These are phyloP conservation scores for Latheticus oryzae DNA, from an alignment of 2,888 invertebrate species.

Conservation along the genomic window DNA sequence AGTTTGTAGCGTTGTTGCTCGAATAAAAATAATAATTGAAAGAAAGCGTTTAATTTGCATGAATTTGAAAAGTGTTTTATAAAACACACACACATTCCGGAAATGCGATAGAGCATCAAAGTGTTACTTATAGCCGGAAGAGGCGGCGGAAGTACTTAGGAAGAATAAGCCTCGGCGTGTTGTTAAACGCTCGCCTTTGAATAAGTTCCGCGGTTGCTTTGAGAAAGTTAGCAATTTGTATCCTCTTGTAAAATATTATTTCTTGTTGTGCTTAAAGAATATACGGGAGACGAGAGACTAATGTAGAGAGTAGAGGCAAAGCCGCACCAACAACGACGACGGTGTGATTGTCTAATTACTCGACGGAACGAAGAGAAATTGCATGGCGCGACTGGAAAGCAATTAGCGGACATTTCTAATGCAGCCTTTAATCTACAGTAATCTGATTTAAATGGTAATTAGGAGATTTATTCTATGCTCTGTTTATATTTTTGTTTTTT, in stretches of 20 bases:
- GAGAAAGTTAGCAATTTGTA: slow-evolving; percentile 59
- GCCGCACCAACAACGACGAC: slow-evolving; percentile 22
- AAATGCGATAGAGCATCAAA: slow-evolving; percentile 49
- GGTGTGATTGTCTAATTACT: slow-evolving; percentile 35
- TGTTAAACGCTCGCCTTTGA: slow-evolving; percentile 53
- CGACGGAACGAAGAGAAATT: slow-evolving; percentile 26
- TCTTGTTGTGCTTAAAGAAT: slow-evolving; percentile 42
- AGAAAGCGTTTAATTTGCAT: slow-evolving; percentile 22
- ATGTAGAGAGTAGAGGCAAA: slow-evolving; percentile 20
- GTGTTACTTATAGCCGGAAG: slow-evolving; percentile 55
- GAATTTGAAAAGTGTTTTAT: slow-evolving; percentile 13
- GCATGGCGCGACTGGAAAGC: slow-evolving; percentile 27
- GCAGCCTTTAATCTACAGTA: slow-evolving; percentile 25
- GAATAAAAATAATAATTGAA: too few species aligned
- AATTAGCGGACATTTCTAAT: slow-evolving; percentile 37
- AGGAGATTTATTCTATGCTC: slow-evolving; percentile 4
- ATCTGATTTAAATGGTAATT: slow-evolving; percentile 32
- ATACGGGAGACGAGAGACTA: slow-evolving; percentile 24
- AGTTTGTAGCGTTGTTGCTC: too few species aligned
- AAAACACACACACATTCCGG: slow-evolving; percentile 30
- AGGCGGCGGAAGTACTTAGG: slow-evolving; percentile 47
- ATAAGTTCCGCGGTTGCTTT: slow-evolving; percentile 55
- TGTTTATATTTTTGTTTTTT: slow-evolving; percentile 9
- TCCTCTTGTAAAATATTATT: slow-evolving; percentile 60
- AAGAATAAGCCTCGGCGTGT: slow-evolving; percentile 52